Evolutionary conservation across 1,140 invertebrate species (phyloP).

Genomic region (Meloidogyne floridensis): DNA sequence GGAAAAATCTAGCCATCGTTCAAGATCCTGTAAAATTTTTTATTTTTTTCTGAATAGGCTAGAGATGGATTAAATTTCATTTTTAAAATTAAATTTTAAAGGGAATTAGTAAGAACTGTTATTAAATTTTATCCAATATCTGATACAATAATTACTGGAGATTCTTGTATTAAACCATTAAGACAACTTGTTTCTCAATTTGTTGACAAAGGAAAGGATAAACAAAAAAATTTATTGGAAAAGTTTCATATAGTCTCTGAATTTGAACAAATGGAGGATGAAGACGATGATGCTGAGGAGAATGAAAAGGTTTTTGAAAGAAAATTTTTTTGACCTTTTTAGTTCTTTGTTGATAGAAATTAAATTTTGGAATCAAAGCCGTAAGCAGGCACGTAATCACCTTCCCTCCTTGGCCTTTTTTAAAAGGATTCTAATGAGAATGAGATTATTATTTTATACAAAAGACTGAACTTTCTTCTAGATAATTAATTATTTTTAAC

Average conservation of each 20-base stretch:
- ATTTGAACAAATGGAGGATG: conserved; percentile 5
- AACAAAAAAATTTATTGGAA: not conserved
- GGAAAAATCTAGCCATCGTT: too few species aligned
- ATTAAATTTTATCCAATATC: not conserved
- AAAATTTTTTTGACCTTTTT: too few species aligned
- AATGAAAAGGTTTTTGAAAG: not conserved
- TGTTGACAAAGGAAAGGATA: not conserved
- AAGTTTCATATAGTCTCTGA: not conserved
- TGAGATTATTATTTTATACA: too few species aligned
- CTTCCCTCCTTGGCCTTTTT: too few species aligned
- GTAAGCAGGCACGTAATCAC: too few species aligned
- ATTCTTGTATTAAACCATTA: not conserved
- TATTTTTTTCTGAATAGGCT: too few species aligned
- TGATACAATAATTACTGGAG: not conserved
- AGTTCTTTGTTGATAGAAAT: not conserved
- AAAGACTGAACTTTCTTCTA: not conserved
- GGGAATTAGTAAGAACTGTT: not conserved
- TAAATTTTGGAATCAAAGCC: too few species aligned
- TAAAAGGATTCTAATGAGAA: too few species aligned
- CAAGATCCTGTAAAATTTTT: too few species aligned
- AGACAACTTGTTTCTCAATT: not conserved
- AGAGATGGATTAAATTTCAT: too few species aligned
- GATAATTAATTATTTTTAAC: too few species aligned
- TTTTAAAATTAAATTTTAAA: not conserved
- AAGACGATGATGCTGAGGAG: not conserved